Conservation (phyloP, 2,113 vertebrate genomes). For the Lagopus leucura region DNA sequence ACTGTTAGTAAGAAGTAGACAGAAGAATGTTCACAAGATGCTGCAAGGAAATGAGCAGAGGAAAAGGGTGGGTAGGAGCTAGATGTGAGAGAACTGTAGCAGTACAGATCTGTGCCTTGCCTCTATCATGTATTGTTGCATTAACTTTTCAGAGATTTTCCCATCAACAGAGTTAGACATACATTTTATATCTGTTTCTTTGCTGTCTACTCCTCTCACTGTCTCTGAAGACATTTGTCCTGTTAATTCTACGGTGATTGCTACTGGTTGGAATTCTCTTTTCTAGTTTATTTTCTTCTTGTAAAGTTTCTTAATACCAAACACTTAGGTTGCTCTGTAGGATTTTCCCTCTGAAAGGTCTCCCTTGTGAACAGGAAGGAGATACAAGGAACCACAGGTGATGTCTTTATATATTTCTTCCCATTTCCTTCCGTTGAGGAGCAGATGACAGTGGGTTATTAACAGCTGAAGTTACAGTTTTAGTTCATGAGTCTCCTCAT, state of each 20-base stretch:
- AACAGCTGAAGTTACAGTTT: neutral
- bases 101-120: neutral
- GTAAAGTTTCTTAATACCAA: neutral
- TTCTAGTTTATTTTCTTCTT: neutral
- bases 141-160: neutral
- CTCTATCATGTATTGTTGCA: neutral
- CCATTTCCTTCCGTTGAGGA: neutral
- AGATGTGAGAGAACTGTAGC: neutral
- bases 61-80: neutral
- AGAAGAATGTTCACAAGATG: no score
- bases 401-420: neutral
- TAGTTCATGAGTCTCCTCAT: neutral
- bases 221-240: neutral
- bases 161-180: neutral
- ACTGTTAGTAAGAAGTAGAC: neutral
- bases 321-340: neutral
- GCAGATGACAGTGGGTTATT: neutral
- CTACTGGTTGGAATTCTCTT: neutral
- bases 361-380: neutral
- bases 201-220: neutral
- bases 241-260: neutral
- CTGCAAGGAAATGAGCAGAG: neutral
- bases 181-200: neutral
- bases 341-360: no score
- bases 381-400: rapidly evolving